Percentiles rank a stretch among this genome's conserved stretches.
These are phyloP conservation scores for Limnephilus rhombicus DNA, from an alignment of 2,888 invertebrate genomes.

Conservation along the genomic window DNA sequence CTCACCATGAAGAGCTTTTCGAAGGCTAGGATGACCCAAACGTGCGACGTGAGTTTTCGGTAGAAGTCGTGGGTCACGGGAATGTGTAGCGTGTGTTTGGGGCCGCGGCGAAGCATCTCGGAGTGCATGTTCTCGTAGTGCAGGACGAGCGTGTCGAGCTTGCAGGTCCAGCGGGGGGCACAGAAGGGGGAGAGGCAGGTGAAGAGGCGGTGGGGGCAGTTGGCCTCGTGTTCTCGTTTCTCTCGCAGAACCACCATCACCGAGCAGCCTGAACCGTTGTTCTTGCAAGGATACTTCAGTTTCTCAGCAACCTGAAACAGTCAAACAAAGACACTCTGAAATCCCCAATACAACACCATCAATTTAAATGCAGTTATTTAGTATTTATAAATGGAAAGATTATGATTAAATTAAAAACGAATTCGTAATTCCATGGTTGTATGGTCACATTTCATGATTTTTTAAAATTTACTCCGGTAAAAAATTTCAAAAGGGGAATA, in stretches of 20 bases:
- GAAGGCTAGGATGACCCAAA: conserved; percentile 72
- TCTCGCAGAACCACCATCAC: conserved; percentile 73
- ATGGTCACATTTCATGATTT: background rate
- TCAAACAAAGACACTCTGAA: background rate
- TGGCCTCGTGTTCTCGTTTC: conserved; percentile 75
- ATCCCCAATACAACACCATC: background rate
- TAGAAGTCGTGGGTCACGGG: conserved; percentile 71
- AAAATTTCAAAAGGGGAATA: background rate
- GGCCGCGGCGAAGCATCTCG: conserved; percentile 68
- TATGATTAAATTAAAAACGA: background rate
- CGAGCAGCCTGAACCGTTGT: conserved; percentile 72
- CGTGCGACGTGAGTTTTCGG: conserved; percentile 70
- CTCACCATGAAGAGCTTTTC: conserved; percentile 73
- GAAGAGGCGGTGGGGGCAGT: conserved; percentile 75
- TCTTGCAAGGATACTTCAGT: conserved; percentile 77
- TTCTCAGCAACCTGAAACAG: conserved; percentile 74
- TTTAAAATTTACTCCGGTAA: background rate
- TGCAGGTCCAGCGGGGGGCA: conserved; percentile 64
- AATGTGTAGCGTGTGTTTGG: conserved; percentile 51
- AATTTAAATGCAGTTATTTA: background rate
- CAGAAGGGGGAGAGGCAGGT: conserved; percentile 75
- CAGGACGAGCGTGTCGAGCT: conserved; percentile 53
- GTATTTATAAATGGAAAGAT: background rate
- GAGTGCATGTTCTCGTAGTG: conserved; percentile 70
- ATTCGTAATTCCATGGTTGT: no score